Conservation (phyloP, 2,888 invertebrate genomes). For the Orthosia cruda region DNA sequence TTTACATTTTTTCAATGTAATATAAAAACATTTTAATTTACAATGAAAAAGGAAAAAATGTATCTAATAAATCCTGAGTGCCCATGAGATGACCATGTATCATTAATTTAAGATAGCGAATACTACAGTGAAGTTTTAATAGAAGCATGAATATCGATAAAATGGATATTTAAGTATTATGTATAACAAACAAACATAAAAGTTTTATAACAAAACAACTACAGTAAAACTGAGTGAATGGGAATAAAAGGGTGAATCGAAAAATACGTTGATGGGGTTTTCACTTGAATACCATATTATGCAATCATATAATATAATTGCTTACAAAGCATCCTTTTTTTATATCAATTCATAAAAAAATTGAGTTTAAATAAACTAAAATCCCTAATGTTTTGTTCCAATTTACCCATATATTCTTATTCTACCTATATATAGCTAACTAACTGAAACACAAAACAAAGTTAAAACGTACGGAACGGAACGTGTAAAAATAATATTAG, state of each 20-base stretch:
- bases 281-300: too few species aligned
- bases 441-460: neutral
- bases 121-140: conserved; percentile 2
- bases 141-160: neutral
- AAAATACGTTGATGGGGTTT: too few species aligned
- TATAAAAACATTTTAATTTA: neutral
- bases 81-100: too few species aligned
- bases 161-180: neutral
- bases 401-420: too few species aligned
- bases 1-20: too few species aligned
- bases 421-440: too few species aligned
- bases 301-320: too few species aligned
- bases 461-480: neutral
- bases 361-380: too few species aligned
- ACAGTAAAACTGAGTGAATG: neutral
- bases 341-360: too few species aligned
- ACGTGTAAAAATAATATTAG: conserved; percentile 28
- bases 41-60: neutral
- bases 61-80: neutral
- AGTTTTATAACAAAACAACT: conserved; percentile 1
- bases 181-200: neutral
- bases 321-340: too few species aligned
- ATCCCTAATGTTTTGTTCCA: too few species aligned
- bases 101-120: neutral
- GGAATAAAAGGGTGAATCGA: too few species aligned